Evolutionary conservation across 2,113 vertebrate genomes (phyloP).

Genomic region (Clarias batrachus): DNA sequence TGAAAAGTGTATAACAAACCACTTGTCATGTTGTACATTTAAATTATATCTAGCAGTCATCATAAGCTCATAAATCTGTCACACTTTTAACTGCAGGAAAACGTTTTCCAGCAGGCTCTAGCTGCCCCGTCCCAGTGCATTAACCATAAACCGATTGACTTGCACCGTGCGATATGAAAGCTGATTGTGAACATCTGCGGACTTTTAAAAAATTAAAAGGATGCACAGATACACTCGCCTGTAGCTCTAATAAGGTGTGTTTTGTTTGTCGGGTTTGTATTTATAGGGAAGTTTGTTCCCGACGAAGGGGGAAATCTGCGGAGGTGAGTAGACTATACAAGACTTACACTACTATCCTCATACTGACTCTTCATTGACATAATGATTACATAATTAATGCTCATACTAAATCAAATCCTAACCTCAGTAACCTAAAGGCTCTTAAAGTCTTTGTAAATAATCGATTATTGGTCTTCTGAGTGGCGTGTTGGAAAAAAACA

Average conservation of each 20-base stretch:
- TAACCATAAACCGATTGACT: not conserved
- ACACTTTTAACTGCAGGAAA: not conserved
- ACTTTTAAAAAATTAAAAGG: not conserved
- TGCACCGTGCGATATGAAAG: not conserved
- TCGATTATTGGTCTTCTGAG: not conserved
- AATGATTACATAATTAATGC: not conserved
- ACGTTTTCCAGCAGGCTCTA: not conserved
- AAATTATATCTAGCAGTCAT: not conserved
- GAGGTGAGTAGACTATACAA: conserved; percentile 53
- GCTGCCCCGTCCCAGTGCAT: not conserved
- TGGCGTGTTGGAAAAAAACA: not conserved
- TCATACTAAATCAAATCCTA: not conserved
- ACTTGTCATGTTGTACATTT: conserved; percentile 4
- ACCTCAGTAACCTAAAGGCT: not conserved
- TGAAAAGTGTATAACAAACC: conserved; percentile 17
- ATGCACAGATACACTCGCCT: not conserved
- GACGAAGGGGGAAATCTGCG: conserved; percentile 58
- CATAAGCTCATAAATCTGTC: not conserved
- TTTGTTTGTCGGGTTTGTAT: not conserved
- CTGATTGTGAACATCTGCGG: not conserved
- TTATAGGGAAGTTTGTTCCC: conserved; percentile 56
- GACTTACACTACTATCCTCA: not conserved
- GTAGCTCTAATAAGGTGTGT: conserved; percentile 10
- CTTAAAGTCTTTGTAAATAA: too few species aligned
- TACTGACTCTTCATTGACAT: not conserved